Percentiles rank a stretch among this genome's conserved stretches.
Evolutionary conservation across 2,113 vertebrate species (phyloP).

Genomic region (Taxidea taxus): DNA sequence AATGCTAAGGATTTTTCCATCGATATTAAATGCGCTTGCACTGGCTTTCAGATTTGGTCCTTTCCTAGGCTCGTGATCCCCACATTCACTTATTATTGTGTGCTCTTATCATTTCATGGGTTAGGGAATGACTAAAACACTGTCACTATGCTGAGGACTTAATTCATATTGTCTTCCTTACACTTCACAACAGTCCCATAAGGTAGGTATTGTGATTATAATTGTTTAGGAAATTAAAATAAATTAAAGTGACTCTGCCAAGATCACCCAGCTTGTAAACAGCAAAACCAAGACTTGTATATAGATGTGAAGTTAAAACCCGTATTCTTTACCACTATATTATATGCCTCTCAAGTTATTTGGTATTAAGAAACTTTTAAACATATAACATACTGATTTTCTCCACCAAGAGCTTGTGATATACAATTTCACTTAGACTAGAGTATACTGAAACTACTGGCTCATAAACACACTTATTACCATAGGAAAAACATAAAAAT

Average conservation of each 20-base stretch:
- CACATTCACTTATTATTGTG: neutral
- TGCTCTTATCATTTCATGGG: neutral
- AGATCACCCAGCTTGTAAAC: neutral
- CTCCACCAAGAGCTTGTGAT: neutral
- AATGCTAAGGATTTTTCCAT: neutral
- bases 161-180: neutral
- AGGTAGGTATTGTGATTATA: neutral
- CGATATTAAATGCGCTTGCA: neutral
- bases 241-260: neutral
- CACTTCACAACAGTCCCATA: neutral
- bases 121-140: neutral
- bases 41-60: neutral
- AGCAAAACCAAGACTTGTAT: neutral
- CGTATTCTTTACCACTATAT: no score
- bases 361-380: neutral
- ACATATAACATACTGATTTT: neutral
- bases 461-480: neutral
- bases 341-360: neutral
- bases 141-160: neutral
- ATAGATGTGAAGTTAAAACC: neutral
- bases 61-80: neutral
- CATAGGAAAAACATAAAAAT: neutral
- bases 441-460: neutral
- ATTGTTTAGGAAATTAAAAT: neutral
- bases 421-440: neutral